Evolutionary conservation across 2,113 vertebrate species (phyloP).

Genomic region (Alligator sinensis): DNA sequence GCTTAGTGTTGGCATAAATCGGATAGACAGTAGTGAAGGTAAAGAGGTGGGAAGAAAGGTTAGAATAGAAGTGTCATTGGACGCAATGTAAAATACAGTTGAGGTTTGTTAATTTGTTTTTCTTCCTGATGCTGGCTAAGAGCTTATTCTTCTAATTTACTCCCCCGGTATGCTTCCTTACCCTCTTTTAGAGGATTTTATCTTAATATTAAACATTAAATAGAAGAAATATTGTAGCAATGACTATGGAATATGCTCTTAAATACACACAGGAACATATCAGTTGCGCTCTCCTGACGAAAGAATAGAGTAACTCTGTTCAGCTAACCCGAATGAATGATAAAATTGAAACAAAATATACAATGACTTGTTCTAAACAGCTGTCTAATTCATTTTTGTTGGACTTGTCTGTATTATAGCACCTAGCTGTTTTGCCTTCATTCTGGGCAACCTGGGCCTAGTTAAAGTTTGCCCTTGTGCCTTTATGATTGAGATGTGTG

Average conservation of each 20-base stretch:
- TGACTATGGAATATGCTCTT: background rate
- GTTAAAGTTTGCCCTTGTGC: background rate
- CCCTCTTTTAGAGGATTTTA: too few species aligned
- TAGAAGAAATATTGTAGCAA: background rate
- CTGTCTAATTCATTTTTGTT: background rate
- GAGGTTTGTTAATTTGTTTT: background rate
- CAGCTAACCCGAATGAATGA: background rate
- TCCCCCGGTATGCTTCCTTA: background rate
- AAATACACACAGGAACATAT: rapidly evolving
- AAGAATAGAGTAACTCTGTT: background rate
- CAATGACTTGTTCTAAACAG: background rate
- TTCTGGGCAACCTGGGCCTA: too few species aligned
- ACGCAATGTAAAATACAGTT: background rate
- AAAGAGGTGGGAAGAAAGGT: background rate
- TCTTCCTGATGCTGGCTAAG: background rate
- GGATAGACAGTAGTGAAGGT: background rate
- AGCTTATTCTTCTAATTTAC: background rate
- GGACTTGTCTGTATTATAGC: background rate
- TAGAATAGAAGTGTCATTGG: background rate
- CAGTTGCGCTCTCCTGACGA: background rate
- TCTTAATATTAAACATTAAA: background rate
- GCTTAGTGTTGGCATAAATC: background rate
- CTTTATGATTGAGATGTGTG: background rate
- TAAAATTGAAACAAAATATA: background rate
- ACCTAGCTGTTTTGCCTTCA: background rate